These are phyloP conservation scores for Galaxias olidus DNA, from an alignment of 2,797 vertebrate genomes.

Conservation along the genomic window DNA sequence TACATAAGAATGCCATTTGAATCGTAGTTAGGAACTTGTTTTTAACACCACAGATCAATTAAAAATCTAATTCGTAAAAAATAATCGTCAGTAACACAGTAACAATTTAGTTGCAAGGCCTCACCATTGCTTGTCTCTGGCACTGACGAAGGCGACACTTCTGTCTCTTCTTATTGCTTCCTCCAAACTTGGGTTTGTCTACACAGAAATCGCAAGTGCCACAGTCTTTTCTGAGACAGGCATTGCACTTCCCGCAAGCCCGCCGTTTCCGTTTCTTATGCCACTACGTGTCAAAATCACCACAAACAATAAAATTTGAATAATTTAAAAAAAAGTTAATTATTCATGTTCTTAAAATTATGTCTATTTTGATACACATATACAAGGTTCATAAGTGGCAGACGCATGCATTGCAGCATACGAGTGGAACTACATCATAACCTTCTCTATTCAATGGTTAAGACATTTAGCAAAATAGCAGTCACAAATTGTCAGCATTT, in stretches of 20 bases:
- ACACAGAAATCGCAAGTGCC: constrained; percentile 88
- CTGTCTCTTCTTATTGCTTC: constrained; percentile 89
- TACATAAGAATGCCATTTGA: constrained; percentile 7
- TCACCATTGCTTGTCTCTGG: constrained; percentile 85
- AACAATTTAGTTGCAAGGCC: not conserved
- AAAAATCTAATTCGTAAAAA: not conserved
- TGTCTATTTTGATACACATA: too few relatives aligned
- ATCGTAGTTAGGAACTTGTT: constrained; percentile 19
- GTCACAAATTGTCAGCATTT: too few relatives aligned
- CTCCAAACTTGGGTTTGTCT: constrained; percentile 92
- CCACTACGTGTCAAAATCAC: constrained; percentile 51
- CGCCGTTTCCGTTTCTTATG: constrained; percentile 80
- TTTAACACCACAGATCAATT: constrained; percentile 2
- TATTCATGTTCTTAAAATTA: constrained; percentile 1
- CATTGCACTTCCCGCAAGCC: constrained; percentile 84
- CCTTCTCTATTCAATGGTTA: too few relatives aligned
- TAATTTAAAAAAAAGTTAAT: not conserved
- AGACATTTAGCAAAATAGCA: too few relatives aligned
- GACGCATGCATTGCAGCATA: too few relatives aligned
- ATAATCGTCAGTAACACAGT: not conserved
- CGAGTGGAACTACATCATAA: too few relatives aligned
- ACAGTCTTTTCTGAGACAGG: constrained; percentile 85
- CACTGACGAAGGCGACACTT: constrained; percentile 90
- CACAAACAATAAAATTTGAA: not conserved
- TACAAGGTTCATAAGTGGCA: too few relatives aligned